Evolutionary conservation across 2,113 vertebrate species (phyloP).

Genomic region (Neogobius melanostomus): DNA sequence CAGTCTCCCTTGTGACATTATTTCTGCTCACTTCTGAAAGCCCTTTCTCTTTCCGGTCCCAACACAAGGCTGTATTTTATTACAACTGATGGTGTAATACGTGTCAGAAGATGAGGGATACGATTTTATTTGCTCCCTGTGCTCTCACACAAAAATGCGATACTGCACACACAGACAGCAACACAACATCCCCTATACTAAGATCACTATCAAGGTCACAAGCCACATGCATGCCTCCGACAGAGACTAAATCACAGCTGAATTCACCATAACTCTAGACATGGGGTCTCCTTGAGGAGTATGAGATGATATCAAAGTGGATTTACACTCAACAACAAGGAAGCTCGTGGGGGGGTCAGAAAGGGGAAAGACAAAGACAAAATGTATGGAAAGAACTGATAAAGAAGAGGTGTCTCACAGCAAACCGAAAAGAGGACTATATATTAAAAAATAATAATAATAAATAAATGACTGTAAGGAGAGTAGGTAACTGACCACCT

Average conservation of each 20-base stretch:
- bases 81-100: neutral
- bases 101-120: neutral
- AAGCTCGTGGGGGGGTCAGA: neutral
- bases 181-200: neutral
- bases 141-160: neutral
- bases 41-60: slow-evolving; percentile 1
- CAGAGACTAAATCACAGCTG: slow-evolving; percentile 22
- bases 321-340: slow-evolving; percentile 14
- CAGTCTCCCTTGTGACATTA: neutral
- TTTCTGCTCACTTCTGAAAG: neutral
- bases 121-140: neutral
- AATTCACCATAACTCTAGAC: slow-evolving; percentile 9
- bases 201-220: slow-evolving; percentile 30
- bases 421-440: neutral
- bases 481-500: too few species aligned
- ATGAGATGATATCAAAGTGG: slow-evolving; percentile 15
- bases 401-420: neutral
- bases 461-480: too few species aligned
- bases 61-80: slow-evolving; percentile 12
- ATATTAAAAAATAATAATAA: too few species aligned
- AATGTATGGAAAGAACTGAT: neutral
- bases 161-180: neutral
- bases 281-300: slow-evolving; percentile 18
- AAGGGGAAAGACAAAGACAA: neutral
- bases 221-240: slow-evolving; percentile 3